Evolutionary conservation across 92 coral and sea anemone genomes (phyloP), one percentile per base, ranked within the genome.

Genomic region (Galaxea fascicularis): DNA sequence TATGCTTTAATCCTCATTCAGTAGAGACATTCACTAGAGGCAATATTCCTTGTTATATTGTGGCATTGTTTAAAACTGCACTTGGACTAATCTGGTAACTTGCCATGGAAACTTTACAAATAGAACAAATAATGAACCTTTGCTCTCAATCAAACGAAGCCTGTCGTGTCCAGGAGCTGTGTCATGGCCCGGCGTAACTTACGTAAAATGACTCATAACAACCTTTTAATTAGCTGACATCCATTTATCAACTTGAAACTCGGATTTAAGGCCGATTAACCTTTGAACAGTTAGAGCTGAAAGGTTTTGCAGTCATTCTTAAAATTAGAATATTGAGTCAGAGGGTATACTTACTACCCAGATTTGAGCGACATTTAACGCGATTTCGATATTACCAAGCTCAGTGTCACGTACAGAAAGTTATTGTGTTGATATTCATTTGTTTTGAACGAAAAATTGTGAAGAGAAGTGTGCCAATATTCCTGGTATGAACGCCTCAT

Each of bases 21-120:
- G n/a, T n/a, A n/a, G n/a, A n/a, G n/a, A n/a, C n/a, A 59, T 18
- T 4, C 8, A 6, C 65, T 29, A 14, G 69, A 28, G n/a, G 39
- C 73, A 78, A 78, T 78, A 78, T 73, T 78, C 65, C 73, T 78
- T 78, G 83, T 78, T 20, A 78, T 78, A 71, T 78, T 65, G 73
- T 63, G 72, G 46, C 20, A 14, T 2, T 60, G 81, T 76, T 76
- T 76, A 22, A 76, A 76, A 64, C 27, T 27, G 49, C 74, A 25
- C 83, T 78, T 64, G 21, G 26, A 46, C 29, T 63, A 24, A 67
- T 15, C 41, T 20, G 25, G 18, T 1, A 27, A 17, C 45, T 78
- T 49, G 74, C 83, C 62, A 78, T 78, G 83, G 83, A 0, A 45
- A 78, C 81, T 22, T 74, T 39, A 24, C 25, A 76, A 76, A 76